Conservation (phyloP, 1,140 invertebrate genomes). For the Bombus sylvicola region DNA sequence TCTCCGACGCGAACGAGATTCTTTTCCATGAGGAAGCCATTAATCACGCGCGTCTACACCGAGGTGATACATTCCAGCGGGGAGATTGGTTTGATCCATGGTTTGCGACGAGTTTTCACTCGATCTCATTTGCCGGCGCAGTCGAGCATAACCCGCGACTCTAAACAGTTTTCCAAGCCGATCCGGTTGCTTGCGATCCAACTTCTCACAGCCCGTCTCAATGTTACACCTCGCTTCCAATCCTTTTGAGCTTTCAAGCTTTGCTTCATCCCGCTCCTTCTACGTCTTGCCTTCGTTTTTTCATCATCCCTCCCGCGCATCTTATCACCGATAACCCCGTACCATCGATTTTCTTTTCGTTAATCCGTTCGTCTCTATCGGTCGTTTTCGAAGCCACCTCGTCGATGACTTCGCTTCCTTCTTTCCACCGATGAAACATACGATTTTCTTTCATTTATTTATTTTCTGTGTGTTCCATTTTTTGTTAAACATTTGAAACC, state of each 20-base stretch:
- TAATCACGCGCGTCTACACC: constrained; percentile 67
- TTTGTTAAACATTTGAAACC: no score
- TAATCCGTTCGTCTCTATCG: constrained; percentile 31
- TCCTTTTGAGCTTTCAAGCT: background rate
- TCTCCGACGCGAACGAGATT: constrained; percentile 65
- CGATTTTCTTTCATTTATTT: background rate
- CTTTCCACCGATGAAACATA: background rate
- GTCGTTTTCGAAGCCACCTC: background rate
- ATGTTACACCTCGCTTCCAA: constrained; percentile 51
- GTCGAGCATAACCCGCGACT: constrained; percentile 62
- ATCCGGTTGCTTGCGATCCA: constrained; percentile 50
- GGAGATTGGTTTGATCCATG: constrained; percentile 51
- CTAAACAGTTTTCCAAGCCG: constrained; percentile 67
- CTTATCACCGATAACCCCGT: constrained; percentile 36
- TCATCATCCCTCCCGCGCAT: background rate
- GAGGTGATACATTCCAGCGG: constrained; percentile 61
- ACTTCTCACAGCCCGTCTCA: constrained; percentile 46
- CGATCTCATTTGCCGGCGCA: constrained; percentile 68
- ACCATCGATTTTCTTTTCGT: constrained; percentile 39
- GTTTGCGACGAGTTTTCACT: constrained; percentile 59
- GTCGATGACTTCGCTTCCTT: constrained; percentile 6
- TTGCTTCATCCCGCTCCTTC: background rate
- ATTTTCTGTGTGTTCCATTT: background rate
- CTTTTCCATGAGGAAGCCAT: constrained; percentile 65
- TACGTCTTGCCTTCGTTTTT: constrained; percentile 3